Conservation (phyloP, 2,113 vertebrate species). For the Heteronetta atricapilla region DNA sequence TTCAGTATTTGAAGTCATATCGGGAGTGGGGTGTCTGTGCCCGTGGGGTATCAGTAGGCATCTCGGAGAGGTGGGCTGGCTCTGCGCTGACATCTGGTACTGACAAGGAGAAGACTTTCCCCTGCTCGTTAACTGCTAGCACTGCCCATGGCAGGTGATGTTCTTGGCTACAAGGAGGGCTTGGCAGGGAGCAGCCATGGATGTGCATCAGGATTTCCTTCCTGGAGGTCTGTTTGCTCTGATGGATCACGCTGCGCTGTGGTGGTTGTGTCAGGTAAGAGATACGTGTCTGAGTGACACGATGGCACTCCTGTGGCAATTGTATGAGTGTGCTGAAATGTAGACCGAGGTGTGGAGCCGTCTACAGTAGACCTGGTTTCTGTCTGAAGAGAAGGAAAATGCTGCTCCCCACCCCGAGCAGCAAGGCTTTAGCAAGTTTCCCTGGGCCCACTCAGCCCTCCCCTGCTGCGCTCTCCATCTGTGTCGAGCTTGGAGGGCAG, state of each 20-base stretch:
- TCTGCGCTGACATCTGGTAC: background rate
- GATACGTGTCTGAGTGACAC: background rate
- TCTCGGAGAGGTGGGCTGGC: background rate
- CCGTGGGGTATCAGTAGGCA: rapidly evolving
- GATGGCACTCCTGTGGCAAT: rapidly evolving
- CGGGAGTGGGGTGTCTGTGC: rapidly evolving
- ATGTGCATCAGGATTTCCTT: rapidly evolving
- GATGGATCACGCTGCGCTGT: rapidly evolving
- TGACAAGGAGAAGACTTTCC: background rate
- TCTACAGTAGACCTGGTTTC: background rate
- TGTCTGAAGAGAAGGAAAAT: background rate
- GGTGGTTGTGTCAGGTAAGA: background rate
- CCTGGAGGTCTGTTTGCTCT: background rate
- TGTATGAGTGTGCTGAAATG: rapidly evolving
- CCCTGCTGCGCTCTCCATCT: background rate
- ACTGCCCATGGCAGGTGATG: background rate
- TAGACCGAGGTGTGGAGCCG: background rate
- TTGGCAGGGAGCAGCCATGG: background rate
- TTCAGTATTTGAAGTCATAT: background rate
- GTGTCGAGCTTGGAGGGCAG: background rate
- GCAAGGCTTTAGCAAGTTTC: rapidly evolving
- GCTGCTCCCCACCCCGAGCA: background rate
- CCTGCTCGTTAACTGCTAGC: background rate
- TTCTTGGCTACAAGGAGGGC: background rate
- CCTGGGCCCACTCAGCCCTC: rapidly evolving